Percentiles rank a stretch among this genome's conserved stretches.
Evolutionary conservation across 2,888 invertebrate species (phyloP).

Genomic region (Phengaris alcon): DNA sequence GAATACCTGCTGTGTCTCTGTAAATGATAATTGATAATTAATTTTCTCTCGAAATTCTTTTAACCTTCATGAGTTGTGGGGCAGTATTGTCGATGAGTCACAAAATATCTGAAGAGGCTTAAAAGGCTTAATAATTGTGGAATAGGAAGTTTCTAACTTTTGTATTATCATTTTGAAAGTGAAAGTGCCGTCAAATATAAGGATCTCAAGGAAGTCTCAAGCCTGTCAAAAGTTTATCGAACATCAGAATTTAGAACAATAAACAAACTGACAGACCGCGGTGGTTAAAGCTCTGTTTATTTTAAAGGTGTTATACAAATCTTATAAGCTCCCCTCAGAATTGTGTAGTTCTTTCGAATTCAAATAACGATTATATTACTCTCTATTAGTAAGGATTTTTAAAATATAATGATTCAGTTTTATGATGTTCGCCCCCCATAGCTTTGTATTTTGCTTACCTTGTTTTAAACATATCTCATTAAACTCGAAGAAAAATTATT

Average conservation of each 20-base stretch:
- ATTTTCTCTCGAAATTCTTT: not conserved
- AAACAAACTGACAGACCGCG: not conserved
- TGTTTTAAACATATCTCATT: too few relatives aligned
- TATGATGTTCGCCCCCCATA: too few relatives aligned
- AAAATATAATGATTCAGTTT: too few relatives aligned
- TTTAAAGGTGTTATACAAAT: too few relatives aligned
- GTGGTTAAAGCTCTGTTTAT: too few relatives aligned
- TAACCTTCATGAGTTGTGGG: constrained; percentile 1
- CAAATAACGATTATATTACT: too few relatives aligned
- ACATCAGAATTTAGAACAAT: not conserved
- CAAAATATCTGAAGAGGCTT: not conserved
- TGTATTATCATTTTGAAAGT: not conserved
- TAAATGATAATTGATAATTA: not conserved
- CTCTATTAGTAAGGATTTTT: too few relatives aligned
- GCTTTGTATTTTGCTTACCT: too few relatives aligned
- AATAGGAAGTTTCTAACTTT: not conserved
- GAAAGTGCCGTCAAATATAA: constrained; percentile 1
- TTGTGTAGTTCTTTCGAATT: too few relatives aligned
- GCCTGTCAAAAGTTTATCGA: not conserved
- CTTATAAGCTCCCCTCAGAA: too few relatives aligned
- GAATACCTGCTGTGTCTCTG: not conserved
- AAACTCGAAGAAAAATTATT: too few relatives aligned
- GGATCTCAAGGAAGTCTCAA: constrained; percentile 1
- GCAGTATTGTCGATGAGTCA: not conserved
- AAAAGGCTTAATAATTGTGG: too few relatives aligned